Conservation (phyloP, 2,888 invertebrate genomes). For the Thumatha senex region DNA sequence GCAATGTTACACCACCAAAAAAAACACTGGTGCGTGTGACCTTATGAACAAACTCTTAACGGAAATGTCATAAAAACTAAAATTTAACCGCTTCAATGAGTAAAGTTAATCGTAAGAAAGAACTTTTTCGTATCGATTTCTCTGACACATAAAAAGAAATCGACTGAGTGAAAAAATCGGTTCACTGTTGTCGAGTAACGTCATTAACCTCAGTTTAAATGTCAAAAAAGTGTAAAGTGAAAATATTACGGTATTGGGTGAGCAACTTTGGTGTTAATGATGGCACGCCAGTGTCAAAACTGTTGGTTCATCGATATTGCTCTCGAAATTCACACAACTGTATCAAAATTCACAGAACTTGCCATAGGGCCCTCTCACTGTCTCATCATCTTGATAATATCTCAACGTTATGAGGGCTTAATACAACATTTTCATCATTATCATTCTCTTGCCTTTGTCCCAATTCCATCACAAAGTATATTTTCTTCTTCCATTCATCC, state of each 20-base stretch:
- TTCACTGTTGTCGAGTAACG: conserved; percentile 21
- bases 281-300: background rate
- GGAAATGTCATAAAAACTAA: conserved; percentile 36
- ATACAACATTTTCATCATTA: no score
- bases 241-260: conserved; percentile 24
- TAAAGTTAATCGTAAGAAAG: conserved; percentile 40
- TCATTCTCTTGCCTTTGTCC: no score
- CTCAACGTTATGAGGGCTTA: no score
- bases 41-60: conserved; percentile 22
- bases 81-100: conserved; percentile 45
- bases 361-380: background rate
- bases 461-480: no score
- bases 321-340: background rate
- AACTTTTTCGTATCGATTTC: conserved; percentile 53
- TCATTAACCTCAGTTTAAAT: conserved; percentile 30
- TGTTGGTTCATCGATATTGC: background rate
- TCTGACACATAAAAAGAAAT: conserved; percentile 55
- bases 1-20: conserved; percentile 23
- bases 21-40: conserved; percentile 17
- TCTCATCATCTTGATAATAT: background rate
- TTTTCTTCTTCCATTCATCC: no score
- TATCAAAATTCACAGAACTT: background rate
- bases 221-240: conserved; percentile 36
- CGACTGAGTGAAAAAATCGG: conserved; percentile 39
- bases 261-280: background rate